phyloP scores from a whole-genome alignment of 2,797 vertebrate species.

The Erethizon dorsatum region DNA sequence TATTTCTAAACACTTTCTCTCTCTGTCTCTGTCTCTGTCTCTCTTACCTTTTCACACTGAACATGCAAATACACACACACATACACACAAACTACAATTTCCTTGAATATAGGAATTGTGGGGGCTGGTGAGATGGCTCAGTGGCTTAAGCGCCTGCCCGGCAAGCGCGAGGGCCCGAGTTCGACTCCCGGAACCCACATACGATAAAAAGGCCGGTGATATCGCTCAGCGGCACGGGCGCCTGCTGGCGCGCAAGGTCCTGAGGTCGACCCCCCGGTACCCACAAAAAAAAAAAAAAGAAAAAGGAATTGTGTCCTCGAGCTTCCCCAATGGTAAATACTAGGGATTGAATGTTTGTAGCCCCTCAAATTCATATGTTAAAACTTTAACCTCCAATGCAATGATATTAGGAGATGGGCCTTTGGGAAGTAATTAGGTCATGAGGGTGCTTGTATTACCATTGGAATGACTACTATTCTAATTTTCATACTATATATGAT shows the following conservation, averaged over 20 bases:
- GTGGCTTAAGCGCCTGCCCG: too few species aligned
- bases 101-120: not conserved
- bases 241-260: too few species aligned
- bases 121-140: too few species aligned
- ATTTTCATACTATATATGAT: slow-evolving; percentile 37
- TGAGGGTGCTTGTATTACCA: not conserved
- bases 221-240: too few species aligned
- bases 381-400: not conserved
- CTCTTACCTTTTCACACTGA: not conserved
- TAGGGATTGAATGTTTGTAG: not conserved
- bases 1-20: not conserved
- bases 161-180: too few species aligned
- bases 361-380: not conserved
- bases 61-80: not conserved
- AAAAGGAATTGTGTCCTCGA: not conserved
- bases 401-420: not conserved
- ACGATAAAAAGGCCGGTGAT: too few species aligned
- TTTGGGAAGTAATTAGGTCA: not conserved
- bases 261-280: too few species aligned
- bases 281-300: too few species aligned
- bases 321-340: not conserved
- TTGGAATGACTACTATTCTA: not conserved
- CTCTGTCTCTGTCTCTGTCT: too few species aligned
- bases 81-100: not conserved
- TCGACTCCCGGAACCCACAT: too few species aligned